These are phyloP conservation scores for Pseudopleuronectes americanus DNA, from an alignment of 2,797 vertebrate species.

Conservation along the genomic window DNA sequence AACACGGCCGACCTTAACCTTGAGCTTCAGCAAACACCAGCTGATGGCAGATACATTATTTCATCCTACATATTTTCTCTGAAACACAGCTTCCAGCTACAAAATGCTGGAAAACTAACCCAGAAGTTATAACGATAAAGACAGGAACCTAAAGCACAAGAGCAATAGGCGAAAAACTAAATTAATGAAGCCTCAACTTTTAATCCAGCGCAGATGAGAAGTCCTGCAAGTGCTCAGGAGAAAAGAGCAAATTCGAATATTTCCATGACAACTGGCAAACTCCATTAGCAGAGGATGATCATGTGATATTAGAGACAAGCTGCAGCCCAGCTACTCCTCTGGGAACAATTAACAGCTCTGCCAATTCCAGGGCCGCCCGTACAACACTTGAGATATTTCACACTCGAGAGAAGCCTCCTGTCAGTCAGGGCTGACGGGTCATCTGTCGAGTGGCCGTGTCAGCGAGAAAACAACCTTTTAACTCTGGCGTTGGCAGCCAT, in stretches of 20 bases:
- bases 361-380: not conserved
- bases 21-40: constrained; percentile 2
- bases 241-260: not conserved
- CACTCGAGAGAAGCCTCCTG: not conserved
- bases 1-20: constrained; percentile 7
- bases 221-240: not conserved
- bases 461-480: constrained; percentile 41
- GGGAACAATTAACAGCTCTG: not conserved
- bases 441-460: not conserved
- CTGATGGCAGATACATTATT: not conserved
- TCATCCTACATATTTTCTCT: not conserved
- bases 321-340: not conserved
- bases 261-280: not conserved
- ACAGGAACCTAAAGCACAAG: too few species aligned
- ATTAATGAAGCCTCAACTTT: not conserved
- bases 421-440: constrained; percentile 7
- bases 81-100: not conserved
- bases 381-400: constrained; percentile 6
- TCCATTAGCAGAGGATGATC: not conserved
- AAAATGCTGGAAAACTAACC: too few species aligned
- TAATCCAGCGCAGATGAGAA: not conserved
- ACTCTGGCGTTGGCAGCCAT: constrained; percentile 19
- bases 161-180: too few species aligned
- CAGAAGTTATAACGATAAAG: too few species aligned
- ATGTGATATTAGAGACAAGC: not conserved